Evolutionary conservation across 2,888 invertebrate genomes (phyloP), one percentile per base, ranked within the genome.

Genomic region (Drosophila mayaguana): DNA sequence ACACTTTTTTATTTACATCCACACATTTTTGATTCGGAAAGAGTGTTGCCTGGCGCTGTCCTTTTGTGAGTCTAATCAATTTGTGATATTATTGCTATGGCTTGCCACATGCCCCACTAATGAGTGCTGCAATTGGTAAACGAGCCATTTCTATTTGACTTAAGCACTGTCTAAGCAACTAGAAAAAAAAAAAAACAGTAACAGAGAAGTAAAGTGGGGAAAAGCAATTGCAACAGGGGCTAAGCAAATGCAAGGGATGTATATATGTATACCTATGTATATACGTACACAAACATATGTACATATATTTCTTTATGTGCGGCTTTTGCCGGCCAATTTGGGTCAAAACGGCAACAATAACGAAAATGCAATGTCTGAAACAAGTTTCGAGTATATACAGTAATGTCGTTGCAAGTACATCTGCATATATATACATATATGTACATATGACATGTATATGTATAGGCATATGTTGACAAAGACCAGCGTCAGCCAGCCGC

Each of bases 311-410:
- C 34, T 59, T 20, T 40, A 34, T 45, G 45, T 57, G 32, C 28
- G 32, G 20, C 34, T 60, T 71, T 72, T 72, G 68, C 76, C 72
- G 53, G 60, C 51, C 66, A 74, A 82, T 84, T 80, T 84, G 63
- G 84, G 82, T 84, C 82, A 81, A 77, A 77, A 46, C 54, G 70
- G 48, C 66, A 67, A 62, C 69, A 66, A 69, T 61, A 60, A 55
- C 54, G 25, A 71, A 42, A 56, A 43, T 43, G 43, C 56, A 56
- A 56, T 32, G 43, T 11, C 22, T 61, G 28, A 73, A 64, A 74
- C 74, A 38, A 70, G 74, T 75, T 64, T 69, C 36, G 56, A 18
- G 22, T 34, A 34, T 16, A 32, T 43, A 43, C 32, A 22, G 56
- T 34, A 56, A 43, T 56, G 32, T 34, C 42, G 16, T 32, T 20